phyloP scores from a whole-genome alignment of 1,140 invertebrate species.

The Teleogryllus occipitalis region DNA sequence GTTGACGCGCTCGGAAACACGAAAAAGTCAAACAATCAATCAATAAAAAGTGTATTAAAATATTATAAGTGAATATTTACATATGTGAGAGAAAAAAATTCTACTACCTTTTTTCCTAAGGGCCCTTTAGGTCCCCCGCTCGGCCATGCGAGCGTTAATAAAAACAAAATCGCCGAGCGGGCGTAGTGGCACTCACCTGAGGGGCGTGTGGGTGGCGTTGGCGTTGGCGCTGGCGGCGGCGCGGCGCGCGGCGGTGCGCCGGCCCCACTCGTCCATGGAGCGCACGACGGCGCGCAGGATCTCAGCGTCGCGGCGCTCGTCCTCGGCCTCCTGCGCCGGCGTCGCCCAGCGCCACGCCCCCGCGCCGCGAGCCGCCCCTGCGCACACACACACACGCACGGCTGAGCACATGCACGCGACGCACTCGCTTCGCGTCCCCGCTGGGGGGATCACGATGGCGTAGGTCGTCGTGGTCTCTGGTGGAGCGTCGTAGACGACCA shows the following conservation, averaged over 20 bases:
- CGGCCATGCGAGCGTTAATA: not conserved
- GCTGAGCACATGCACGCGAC: too few species aligned
- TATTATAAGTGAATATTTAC: too few species aligned
- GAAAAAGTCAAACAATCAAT: too few species aligned
- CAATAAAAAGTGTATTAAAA: too few species aligned
- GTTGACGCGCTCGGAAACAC: too few species aligned
- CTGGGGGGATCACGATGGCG: too few species aligned
- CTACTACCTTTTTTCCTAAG: too few species aligned
- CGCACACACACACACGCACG: not conserved
- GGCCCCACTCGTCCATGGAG: conserved; percentile 48
- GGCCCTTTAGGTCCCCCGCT: not conserved
- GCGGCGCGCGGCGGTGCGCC: not conserved
- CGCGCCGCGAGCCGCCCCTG: not conserved
- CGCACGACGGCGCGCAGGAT: conserved; percentile 47
- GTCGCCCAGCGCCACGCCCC: conserved; percentile 16
- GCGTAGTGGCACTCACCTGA: not conserved
- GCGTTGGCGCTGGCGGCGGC: not conserved
- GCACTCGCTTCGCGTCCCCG: too few species aligned
- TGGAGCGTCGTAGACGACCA: too few species aligned
- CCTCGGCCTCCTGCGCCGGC: conserved; percentile 39
- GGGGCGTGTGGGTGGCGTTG: conserved; percentile 6
- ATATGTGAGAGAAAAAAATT: too few species aligned
- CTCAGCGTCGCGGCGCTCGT: conserved; percentile 50
- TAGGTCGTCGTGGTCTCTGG: too few species aligned
- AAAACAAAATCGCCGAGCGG: not conserved